Conservation (phyloP, 2,888 invertebrate species). For the Diaphora mendica region DNA sequence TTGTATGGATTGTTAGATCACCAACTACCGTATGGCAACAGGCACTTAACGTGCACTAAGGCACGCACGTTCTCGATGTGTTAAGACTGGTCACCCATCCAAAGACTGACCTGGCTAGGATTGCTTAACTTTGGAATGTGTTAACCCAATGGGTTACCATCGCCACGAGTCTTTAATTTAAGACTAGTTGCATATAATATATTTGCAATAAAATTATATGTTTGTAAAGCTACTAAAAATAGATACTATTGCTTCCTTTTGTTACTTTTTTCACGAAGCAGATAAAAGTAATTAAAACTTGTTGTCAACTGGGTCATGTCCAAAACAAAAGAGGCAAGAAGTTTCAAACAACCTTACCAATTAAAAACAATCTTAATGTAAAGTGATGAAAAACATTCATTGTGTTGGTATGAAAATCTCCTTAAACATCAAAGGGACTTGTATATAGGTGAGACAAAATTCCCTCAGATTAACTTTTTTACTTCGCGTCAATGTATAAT, state of each 20-base stretch:
- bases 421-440: neutral
- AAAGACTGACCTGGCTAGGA: too few species aligned
- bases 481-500: neutral
- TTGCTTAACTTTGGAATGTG: too few species aligned
- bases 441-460: neutral
- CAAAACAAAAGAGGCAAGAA: neutral
- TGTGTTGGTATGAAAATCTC: neutral
- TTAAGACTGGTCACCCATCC: too few species aligned
- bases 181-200: too few species aligned
- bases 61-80: too few species aligned
- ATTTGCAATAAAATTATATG: too few species aligned
- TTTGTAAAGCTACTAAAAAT: too few species aligned
- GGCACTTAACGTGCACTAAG: too few species aligned
- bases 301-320: slow-evolving; percentile 15
- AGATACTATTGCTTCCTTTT: slow-evolving; percentile 9
- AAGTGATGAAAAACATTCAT: neutral
- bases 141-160: too few species aligned
- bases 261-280: slow-evolving; percentile 20
- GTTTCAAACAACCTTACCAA: neutral
- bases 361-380: neutral
- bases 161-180: too few species aligned
- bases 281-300: slow-evolving; percentile 46
- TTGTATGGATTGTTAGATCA: too few species aligned
- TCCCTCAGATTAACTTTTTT: neutral
- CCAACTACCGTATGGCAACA: too few species aligned